Evolutionary conservation across 30 jellyfish, hydroid and myxozoan genomes (phyloP), one percentile per base, ranked within the genome.

Genomic region (Mastigias papua): DNA sequence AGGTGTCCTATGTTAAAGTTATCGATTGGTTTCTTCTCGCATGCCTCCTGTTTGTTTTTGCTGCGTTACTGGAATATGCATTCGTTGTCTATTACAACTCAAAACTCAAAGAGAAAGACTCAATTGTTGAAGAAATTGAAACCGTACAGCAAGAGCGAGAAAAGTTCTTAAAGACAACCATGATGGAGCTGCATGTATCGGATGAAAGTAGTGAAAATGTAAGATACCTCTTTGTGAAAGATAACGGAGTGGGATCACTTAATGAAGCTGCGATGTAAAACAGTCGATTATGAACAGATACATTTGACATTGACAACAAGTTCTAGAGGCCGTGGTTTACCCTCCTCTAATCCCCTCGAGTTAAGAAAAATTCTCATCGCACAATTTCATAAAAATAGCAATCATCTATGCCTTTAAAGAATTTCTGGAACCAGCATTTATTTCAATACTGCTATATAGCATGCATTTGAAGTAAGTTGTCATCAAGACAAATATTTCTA

Each of bases 1-100:
- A 89, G 97, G 97, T 89, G n/a, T 89, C 97, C 2, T 89, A 89
- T 50, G 97, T 89, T 49, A 89, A 89, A 62, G 93, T 81, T 46
- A 76, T 89, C 23, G 97, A 89, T 48, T 89, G 97, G 97, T 89
- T 89, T 74, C 93, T 89, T 17, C 71, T 89, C 76, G 92, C 69
- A 11, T 89, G 93, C 35, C 90, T 89, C 0, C 83, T 89, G 58
- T 89, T 89, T 78, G 97, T 89, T 1, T 89, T 89, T 71, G 97
- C 91, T 21, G 97, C 97, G 13, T 34, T 89, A 81, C 64, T 89
- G 7, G 97, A 89, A 54, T 89, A 76, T 80, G 97, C 97, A 0
- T 89, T 89, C 66, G 97, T 89, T 23, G 90, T 78, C 29, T 76
- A 87, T 51, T 85, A 72, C 76, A 63, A 85, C 33, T 57, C 94